Conservation (phyloP, 2,797 vertebrate species). For the Enteromius mattozi region DNA sequence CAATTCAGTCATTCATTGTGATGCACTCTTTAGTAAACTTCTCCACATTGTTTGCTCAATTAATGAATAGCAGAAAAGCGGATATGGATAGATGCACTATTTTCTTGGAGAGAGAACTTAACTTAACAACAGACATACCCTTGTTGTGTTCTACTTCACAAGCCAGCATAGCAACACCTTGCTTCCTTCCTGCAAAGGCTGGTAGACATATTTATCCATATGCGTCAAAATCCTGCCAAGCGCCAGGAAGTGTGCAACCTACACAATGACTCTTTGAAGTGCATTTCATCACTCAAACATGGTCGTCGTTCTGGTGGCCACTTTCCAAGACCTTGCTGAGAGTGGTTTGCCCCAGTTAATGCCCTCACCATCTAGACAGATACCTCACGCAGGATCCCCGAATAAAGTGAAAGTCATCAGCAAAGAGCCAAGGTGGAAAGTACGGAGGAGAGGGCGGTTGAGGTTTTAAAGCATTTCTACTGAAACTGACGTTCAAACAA, state of each 20-base stretch:
- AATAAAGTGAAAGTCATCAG: constrained; percentile 77
- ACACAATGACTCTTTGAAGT: constrained; percentile 73
- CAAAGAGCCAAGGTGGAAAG: constrained; percentile 71
- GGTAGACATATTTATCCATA: constrained; percentile 53
- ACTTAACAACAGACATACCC: background rate
- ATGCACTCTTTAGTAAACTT: background rate
- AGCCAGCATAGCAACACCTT: constrained; percentile 7
- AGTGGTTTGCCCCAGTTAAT: constrained; percentile 76
- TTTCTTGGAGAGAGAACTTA: constrained; percentile 17
- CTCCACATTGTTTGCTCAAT: background rate
- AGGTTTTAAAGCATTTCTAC: constrained; percentile 61
- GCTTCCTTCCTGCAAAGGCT: constrained; percentile 32
- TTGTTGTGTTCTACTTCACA: constrained; percentile 1
- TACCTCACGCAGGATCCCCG: constrained; percentile 64
- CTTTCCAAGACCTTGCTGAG: constrained; percentile 79
- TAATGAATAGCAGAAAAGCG: background rate
- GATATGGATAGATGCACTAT: constrained; percentile 1
- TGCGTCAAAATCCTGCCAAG: constrained; percentile 70
- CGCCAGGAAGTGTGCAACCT: constrained; percentile 76
- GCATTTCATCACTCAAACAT: constrained; percentile 69
- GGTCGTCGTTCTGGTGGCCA: constrained; percentile 78
- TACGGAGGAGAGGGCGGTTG: constrained; percentile 58
- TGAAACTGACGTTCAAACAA: constrained; percentile 63
- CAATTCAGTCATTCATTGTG: background rate
- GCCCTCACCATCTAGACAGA: constrained; percentile 69